Evolutionary conservation across 2,113 vertebrate genomes (phyloP).

Genomic region (Cinclus mexicanus): DNA sequence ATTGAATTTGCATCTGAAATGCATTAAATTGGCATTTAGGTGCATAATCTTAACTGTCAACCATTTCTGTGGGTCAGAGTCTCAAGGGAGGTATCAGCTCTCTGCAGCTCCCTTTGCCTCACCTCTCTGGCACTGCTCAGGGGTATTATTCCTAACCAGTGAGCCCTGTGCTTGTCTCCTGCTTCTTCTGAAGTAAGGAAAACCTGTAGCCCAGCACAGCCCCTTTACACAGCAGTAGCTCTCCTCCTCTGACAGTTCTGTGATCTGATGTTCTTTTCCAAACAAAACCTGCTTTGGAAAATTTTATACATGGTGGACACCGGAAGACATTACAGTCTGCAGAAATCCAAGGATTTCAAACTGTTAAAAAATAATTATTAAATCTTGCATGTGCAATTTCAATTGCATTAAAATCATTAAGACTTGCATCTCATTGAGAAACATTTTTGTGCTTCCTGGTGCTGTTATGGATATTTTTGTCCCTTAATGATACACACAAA

Average conservation of each 20-base stretch:
- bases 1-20: not conserved
- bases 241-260: not conserved
- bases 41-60: not conserved
- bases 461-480: not conserved
- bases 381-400: not conserved
- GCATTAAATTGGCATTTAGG: not conserved
- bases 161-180: not conserved
- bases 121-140: not conserved
- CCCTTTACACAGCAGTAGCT: not conserved
- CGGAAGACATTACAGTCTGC: not conserved
- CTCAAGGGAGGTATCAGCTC: not conserved
- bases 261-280: not conserved
- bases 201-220: not conserved
- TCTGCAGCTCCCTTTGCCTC: not conserved
- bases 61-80: not conserved
- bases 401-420: not conserved
- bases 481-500: not conserved
- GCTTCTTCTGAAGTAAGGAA: not conserved
- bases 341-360: not conserved
- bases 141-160: rapidly evolving
- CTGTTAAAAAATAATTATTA: not conserved
- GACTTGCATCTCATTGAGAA: not conserved
- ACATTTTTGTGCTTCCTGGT: not conserved
- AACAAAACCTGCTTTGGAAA: not conserved
- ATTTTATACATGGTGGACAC: rapidly evolving